These are phyloP conservation scores for Notocelia uddmanniana DNA, from an alignment of 2,888 invertebrate genomes.

Conservation along the genomic window DNA sequence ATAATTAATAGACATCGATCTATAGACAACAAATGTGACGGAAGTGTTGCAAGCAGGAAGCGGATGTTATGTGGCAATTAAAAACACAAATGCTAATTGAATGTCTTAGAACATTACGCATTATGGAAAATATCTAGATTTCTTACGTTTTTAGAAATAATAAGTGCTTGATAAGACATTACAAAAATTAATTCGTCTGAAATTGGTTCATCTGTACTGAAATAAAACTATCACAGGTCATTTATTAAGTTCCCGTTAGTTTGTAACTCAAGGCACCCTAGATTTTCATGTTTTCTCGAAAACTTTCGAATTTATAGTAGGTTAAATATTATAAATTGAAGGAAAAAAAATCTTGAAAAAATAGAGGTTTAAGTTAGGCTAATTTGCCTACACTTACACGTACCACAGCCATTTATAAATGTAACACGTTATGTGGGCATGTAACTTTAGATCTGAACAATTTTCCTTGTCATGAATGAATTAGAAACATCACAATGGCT, in stretches of 20 bases:
- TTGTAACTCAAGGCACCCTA: background rate
- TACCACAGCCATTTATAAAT: background rate
- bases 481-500: conserved; percentile 16
- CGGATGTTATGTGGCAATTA: conserved; percentile 53
- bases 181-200: background rate
- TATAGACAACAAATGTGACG: conserved; percentile 44
- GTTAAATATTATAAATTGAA: too few species aligned
- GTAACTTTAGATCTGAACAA: background rate
- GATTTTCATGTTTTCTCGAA: too few species aligned
- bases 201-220: background rate
- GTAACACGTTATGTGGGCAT: background rate
- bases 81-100: conserved; percentile 50
- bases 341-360: too few species aligned
- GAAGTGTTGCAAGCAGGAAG: conserved; percentile 54
- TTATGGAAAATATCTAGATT: conserved; percentile 21
- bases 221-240: background rate
- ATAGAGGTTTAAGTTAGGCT: background rate
- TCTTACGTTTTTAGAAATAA: background rate
- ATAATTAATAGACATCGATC: conserved; percentile 23
- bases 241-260: background rate
- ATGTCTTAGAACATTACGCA: conserved; percentile 37
- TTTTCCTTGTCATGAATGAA: conserved; percentile 36
- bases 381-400: background rate
- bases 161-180: background rate
- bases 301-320: too few species aligned